A percentile compares a stretch with the other conserved stretches of the same genome.
Evolutionary conservation across 2,888 invertebrate genomes (phyloP).

Genomic region (Ochlodes sylvanus): DNA sequence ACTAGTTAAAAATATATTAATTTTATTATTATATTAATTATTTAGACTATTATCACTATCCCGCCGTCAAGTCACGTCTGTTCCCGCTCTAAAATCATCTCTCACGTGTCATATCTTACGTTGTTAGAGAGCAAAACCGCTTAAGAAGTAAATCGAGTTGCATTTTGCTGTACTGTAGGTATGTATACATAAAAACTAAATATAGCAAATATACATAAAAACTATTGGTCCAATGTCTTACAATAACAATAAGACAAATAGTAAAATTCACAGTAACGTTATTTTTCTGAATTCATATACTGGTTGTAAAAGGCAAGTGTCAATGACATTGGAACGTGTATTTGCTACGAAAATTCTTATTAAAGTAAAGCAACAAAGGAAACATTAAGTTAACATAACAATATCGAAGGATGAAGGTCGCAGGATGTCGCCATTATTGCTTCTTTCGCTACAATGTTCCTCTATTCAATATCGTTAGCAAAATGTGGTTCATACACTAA

Average conservation of each 20-base stretch:
- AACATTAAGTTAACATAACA: constrained; percentile 51
- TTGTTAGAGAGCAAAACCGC: background rate
- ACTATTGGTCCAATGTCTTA: background rate
- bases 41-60: too few relatives aligned
- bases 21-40: too few relatives aligned
- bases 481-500: background rate
- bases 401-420: constrained; percentile 51
- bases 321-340: constrained; percentile 10
- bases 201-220: background rate
- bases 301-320: background rate
- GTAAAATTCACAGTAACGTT: background rate
- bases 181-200: background rate
- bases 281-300: background rate
- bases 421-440: constrained; percentile 43
- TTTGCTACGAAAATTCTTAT: constrained; percentile 20
- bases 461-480: background rate
- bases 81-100: background rate
- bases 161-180: background rate
- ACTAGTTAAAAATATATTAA: too few relatives aligned
- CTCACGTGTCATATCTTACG: background rate
- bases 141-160: background rate
- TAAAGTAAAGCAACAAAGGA: constrained; percentile 39
- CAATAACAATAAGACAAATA: background rate
- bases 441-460: background rate
- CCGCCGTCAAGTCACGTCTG: too few relatives aligned